Evolutionary conservation across 2,113 vertebrate genomes (phyloP).

Genomic region (Aegithalos caudatus): DNA sequence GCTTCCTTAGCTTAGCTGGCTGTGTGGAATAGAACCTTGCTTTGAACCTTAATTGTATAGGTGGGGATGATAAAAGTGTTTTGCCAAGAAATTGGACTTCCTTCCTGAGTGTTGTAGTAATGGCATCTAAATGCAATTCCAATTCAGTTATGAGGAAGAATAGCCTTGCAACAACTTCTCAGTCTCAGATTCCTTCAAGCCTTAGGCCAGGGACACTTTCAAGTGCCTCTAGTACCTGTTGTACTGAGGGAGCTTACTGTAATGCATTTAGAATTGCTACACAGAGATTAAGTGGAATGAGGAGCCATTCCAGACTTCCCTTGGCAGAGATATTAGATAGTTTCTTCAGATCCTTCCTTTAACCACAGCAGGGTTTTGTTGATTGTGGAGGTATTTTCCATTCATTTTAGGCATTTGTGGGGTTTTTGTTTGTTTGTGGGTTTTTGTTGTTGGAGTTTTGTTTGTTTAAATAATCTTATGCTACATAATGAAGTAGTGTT

Average conservation of each 20-base stretch:
- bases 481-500: constrained; percentile 57
- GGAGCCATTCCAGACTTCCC: not conserved
- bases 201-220: not conserved
- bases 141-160: not conserved
- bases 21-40: not conserved
- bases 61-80: not conserved
- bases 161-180: not conserved
- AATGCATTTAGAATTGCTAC: not conserved
- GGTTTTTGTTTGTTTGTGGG: not conserved
- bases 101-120: not conserved
- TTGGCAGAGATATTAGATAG: not conserved
- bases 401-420: not conserved
- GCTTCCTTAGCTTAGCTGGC: not conserved
- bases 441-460: not conserved
- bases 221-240: not conserved
- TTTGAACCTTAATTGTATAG: not conserved
- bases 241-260: not conserved
- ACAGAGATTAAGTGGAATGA: not conserved
- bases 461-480: not conserved
- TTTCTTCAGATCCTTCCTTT: not conserved
- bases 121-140: not conserved
- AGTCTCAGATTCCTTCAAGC: not conserved
- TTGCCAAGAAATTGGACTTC: not conserved
- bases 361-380: not conserved
- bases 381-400: not conserved